Evolutionary conservation across 2,797 vertebrate species (phyloP), one percentile per base, ranked within the genome.

Genomic region (Pygocentrus nattereri): DNA sequence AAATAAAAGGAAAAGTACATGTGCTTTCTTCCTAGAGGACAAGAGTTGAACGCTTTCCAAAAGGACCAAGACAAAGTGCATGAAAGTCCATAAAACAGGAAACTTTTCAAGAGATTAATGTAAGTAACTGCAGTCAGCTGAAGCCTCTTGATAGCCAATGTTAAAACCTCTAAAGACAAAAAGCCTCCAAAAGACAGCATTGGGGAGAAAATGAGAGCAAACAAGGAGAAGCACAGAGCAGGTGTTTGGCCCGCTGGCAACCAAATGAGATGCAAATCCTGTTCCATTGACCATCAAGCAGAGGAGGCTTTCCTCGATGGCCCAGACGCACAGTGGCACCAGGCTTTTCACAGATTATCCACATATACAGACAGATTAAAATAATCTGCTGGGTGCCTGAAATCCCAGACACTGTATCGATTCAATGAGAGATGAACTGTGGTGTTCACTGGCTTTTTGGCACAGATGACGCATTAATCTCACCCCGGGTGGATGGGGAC

Each of bases 181-280:
- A 59, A 59, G 19, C 18, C 1, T 59, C 52, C 4, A 27, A 50
- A 56, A 44, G n/a, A 47, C 5, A 52, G 21, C 64, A 12, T 30
- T n/a, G 25, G 61, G 27, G 30, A 62, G 30, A 76, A 62, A 81
- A 30, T 74, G 34, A 71, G 38, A 78, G 70, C 58, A 44, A 54
- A 62, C 67, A 69, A 62, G 31, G 12, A 34, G 27, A 74, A 70
- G 52, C 44, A 27, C 7, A 78, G 54, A 81, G 67, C 84, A 82
- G 81, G 74, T 85, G 76, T 81, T 64, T 83, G 73, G 58, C 62
- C 30, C 27, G 12, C n/a, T 62, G 69, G 16, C 19, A 65, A 69
- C 18, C 31, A 81, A 86, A 86, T 81, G 68, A 83, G 75, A 85
- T 85, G 81, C 85, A 85, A 82, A 88, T 82, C 76, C 85, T 50